These are phyloP conservation scores for Hesperia comma DNA, from an alignment of 2,888 invertebrate genomes.

Conservation along the genomic window DNA sequence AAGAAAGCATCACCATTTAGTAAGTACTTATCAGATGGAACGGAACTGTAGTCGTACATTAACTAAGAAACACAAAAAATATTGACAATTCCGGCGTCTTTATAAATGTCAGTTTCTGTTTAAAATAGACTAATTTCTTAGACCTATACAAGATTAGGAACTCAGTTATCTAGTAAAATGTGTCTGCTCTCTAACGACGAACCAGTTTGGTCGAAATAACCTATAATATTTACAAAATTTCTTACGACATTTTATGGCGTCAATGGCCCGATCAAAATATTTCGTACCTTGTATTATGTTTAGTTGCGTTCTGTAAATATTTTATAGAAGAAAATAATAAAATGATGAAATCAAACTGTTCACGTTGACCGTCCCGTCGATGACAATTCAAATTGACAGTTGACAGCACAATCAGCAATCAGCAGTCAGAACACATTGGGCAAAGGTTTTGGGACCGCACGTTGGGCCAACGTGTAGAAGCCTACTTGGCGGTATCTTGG, in stretches of 20 bases:
- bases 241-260: neutral
- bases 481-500: too few relatives aligned
- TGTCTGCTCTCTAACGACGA: neutral
- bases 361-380: constrained; percentile 75
- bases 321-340: constrained; percentile 48
- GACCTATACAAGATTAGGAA: neutral
- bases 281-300: constrained; percentile 58
- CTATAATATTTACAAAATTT: constrained; percentile 50
- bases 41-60: too few relatives aligned
- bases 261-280: constrained; percentile 11
- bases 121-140: too few relatives aligned
- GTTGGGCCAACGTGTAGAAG: too few relatives aligned
- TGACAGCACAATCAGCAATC: too few relatives aligned
- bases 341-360: constrained; percentile 73
- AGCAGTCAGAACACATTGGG: too few relatives aligned
- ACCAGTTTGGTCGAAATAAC: constrained; percentile 56
- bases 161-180: neutral
- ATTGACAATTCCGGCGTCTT: too few relatives aligned
- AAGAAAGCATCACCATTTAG: too few relatives aligned
- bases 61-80: too few relatives aligned
- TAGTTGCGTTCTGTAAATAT: constrained; percentile 47
- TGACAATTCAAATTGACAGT: constrained; percentile 16
- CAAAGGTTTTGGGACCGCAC: too few relatives aligned
- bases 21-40: too few relatives aligned
- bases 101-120: too few relatives aligned